phyloP scores from a whole-genome alignment of 2,797 vertebrate genomes.

The Megalops cyprinoides region DNA sequence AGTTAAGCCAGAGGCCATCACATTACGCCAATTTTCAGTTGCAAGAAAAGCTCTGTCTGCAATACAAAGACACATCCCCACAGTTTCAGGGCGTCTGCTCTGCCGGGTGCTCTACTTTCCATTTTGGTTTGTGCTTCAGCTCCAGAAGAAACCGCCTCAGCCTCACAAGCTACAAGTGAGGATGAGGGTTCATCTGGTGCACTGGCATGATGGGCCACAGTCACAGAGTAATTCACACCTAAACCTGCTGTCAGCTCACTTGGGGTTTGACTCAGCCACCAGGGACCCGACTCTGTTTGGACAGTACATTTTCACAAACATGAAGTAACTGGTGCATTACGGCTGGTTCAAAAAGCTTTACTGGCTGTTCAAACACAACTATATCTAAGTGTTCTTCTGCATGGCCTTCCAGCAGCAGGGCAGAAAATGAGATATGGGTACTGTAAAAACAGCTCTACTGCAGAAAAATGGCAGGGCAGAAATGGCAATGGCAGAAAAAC shows the following conservation, averaged over 20 bases:
- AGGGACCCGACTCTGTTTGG: background rate
- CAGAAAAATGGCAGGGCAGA: background rate
- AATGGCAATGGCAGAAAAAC: background rate
- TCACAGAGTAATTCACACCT: background rate
- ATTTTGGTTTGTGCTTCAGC: too few species aligned
- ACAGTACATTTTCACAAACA: background rate
- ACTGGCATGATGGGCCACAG: background rate
- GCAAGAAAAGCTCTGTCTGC: too few species aligned
- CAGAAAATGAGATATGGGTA: background rate
- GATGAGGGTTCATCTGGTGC: background rate
- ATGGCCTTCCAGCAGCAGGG: background rate
- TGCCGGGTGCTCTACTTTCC: too few species aligned
- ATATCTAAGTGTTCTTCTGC: background rate
- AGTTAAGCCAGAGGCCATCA: too few species aligned
- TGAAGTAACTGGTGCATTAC: background rate
- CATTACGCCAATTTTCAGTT: too few species aligned
- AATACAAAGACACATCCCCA: too few species aligned
- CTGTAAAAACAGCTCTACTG: background rate
- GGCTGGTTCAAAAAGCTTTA: background rate
- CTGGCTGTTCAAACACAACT: background rate
- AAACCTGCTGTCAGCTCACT: background rate
- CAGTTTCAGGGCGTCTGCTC: too few species aligned
- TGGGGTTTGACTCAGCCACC: background rate
- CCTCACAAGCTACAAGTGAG: background rate
- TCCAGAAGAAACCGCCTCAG: too few species aligned